Percentiles rank a stretch among this genome's conserved stretches.
Evolutionary conservation across 2,797 vertebrate genomes (phyloP).

Genomic region (Pteropus rufus): DNA sequence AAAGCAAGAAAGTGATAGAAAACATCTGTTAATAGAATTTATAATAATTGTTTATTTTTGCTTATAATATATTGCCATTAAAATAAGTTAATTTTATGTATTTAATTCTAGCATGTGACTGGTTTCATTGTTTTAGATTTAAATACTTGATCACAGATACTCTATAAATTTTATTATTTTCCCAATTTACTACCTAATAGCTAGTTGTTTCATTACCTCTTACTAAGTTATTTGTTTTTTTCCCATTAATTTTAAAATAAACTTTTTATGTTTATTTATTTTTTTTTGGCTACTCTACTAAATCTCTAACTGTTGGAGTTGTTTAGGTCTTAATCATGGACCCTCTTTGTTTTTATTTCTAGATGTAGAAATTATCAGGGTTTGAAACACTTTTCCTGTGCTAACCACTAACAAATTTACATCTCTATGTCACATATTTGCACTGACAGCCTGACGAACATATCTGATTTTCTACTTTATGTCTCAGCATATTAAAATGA

Average conservation of each 20-base stretch:
- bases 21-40: not conserved
- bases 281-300: not conserved
- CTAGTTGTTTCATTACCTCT: not conserved
- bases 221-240: not conserved
- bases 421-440: not conserved
- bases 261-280: not conserved
- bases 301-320: not conserved
- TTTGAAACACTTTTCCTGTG: not conserved
- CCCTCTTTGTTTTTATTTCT: not conserved
- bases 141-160: not conserved
- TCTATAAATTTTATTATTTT: not conserved
- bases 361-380: not conserved
- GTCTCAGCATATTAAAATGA: not conserved
- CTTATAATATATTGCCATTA: not conserved
- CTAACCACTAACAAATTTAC: not conserved
- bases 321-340: not conserved
- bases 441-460: not conserved
- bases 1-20: not conserved
- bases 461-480: not conserved
- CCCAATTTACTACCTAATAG: not conserved
- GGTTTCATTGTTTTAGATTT: not conserved
- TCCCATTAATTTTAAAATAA: not conserved
- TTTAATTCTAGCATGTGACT: not conserved
- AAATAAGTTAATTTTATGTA: not conserved
- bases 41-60: not conserved